A percentile compares a stretch with the other conserved stretches of the same genome.
Conservation (phyloP, 2,797 vertebrate genomes). For the Borostomias antarcticus region DNA sequence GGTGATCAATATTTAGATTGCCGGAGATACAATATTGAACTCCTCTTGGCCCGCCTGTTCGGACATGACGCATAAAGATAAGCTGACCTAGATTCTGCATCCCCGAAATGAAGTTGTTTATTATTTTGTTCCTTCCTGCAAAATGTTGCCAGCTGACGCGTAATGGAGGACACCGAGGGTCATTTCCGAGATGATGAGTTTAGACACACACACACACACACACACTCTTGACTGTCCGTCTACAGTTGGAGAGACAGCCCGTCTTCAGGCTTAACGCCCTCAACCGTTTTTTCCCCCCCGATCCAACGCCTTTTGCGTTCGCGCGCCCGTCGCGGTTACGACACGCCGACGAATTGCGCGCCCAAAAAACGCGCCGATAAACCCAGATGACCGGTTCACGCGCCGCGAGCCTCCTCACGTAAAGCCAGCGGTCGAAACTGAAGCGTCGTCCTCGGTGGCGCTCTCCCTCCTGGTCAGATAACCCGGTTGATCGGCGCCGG, state of each 20-base stretch:
- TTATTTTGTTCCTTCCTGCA: conserved; percentile 68
- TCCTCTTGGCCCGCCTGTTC: conserved; percentile 29
- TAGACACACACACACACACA: conserved; percentile 67
- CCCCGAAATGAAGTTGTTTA: conserved; percentile 79
- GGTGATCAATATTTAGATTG: conserved; percentile 57
- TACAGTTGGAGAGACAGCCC: conserved; percentile 46
- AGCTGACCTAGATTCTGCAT: conserved; percentile 77
- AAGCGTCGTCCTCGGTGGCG: no score
- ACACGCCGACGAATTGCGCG: no score
- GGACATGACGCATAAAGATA: conserved; percentile 44
- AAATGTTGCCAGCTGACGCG: conserved; percentile 78
- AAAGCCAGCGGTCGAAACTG: no score
- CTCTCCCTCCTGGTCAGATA: conserved; percentile 22
- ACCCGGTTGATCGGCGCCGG: conserved; percentile 58
- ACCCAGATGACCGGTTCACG: no score
- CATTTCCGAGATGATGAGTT: conserved; percentile 77
- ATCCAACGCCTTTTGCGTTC: conserved; percentile 10
- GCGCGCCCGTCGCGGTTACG: no score
- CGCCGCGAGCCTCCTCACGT: no score
- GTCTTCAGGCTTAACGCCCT: conserved; percentile 41
- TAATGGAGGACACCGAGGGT: conserved; percentile 73
- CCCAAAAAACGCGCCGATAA: no score
- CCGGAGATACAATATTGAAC: conserved; percentile 51
- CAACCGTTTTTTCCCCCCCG: conserved; percentile 42
- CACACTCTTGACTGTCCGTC: conserved; percentile 27